Base-by-base conservation (phyloP, 2,888 invertebrate species). In the Drosophila multiciliata region DNA sequence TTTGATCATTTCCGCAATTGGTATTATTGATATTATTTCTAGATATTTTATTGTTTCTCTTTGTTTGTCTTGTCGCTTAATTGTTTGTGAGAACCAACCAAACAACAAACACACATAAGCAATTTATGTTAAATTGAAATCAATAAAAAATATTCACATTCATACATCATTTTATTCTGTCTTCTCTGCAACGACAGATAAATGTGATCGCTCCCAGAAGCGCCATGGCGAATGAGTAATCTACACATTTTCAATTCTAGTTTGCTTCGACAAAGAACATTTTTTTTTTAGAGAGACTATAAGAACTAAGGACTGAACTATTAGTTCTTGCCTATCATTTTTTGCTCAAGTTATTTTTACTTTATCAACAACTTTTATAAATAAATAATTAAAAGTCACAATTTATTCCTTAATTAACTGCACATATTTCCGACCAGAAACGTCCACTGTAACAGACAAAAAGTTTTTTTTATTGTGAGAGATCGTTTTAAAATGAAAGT, bases 101-200 rank as follows among this genome's bases (percentile, higher is more conserved):
- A 68, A 40, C 57, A 57, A 65, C 55, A 65, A 62, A 57, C 36
- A 52, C 36, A 66, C 66, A 55, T 67, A 65, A 54, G 62, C 89
- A 85, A 85, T 85, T 85, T 77, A 75, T 64, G 75, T 71, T 81
- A 77, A 85, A 85, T 85, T 85, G 49, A 85, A 87, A 85, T 85
- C 89, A 85, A 85, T 85, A 87, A 80, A 78, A 81, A 78, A 78
- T 78, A 73, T 69, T 63, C 76, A 79, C 81, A 80, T 66, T 76
- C 87, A 66, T 73, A 66, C 69, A 58, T 29, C 54, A 63, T 78
- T 80, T 40, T 40, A 26, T 55, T 61, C 55, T 33, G 60, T 54
- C 66, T 36, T 38, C 15, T 11, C 32, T n/a, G 20, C 7, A 59
- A 17, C 53, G 40, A 26, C 50, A 20, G 15, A 36, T 65, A 61